Base-by-base conservation (phyloP, 2,888 invertebrate species). In the Eupelmus urozonus region DNA sequence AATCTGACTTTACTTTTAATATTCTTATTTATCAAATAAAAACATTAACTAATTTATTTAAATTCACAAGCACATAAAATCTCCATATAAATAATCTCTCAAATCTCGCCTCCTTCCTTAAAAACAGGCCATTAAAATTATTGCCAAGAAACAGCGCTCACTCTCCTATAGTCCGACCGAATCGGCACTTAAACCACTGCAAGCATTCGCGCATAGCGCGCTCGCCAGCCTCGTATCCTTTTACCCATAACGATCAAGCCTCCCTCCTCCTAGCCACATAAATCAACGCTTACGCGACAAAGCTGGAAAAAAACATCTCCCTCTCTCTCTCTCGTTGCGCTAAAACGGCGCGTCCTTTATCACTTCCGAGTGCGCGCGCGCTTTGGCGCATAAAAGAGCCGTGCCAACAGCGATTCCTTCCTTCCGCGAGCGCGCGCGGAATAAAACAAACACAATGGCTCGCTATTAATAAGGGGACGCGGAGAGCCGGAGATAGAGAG, bases 101-200 rank as follows among this genome's bases (percentile, higher is more conserved):
- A n/a, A n/a, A n/a, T n/a, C n/a, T n/a, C n/a, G n/a, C n/a, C n/a
- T n/a, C n/a, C n/a, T n/a, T n/a, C n/a, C n/a, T n/a, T n/a, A n/a
- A 34, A 34, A 34, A 34, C 3, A 34, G 9, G 34, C 3, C 34
- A 34, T 3, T 34, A 34, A 5, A 5, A 34, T 34, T 18, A 53
- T 53, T 53, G n/a, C 9, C n/a, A 53, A 53, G 53, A n/a, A n/a
- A n/a, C 53, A 53, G 20, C 20, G 9, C 9, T 18, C 16, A 53
- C n/a, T 53, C 18, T 57, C 13, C 16, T 13, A 29, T 20, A 63
- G 42, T 23, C 42, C 23, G 63, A 23, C 63, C 2, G n/a, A 65
- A 65, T 65, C 40, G 65, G n/a, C 45, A 42, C 63, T 63, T 65
- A 65, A 65, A 65, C 65, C 27, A 27, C 49, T 65, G 49, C 11